Conservation (phyloP, 2,113 vertebrate genomes). For the Gopherus flavomarginatus region DNA sequence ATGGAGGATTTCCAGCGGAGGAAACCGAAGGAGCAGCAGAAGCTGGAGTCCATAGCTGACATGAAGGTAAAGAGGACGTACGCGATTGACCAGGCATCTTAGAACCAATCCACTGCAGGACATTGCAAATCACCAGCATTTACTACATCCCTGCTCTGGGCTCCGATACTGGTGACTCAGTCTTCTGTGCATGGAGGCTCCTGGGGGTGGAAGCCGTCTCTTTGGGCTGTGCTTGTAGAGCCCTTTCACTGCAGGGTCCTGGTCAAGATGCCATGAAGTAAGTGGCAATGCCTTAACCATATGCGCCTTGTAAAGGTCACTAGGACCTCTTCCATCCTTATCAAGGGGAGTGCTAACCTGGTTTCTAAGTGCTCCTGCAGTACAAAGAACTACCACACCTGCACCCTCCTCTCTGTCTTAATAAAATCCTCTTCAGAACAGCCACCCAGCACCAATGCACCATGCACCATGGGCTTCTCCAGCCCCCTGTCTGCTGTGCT, state of each 20-base stretch:
- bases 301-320: too few species aligned
- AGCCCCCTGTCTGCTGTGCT: too few species aligned
- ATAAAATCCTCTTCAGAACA: too few species aligned
- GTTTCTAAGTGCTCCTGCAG: neutral
- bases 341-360: too few species aligned
- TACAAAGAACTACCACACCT: neutral
- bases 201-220: neutral
- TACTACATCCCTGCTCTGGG: fast-evolving
- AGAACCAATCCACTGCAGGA: fast-evolving
- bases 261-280: too few species aligned
- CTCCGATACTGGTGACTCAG: neutral
- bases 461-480: too few species aligned
- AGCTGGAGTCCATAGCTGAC: constrained; percentile 94
- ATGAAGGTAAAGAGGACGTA: constrained; percentile 86
- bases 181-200: fast-evolving
- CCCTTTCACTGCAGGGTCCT: neutral
- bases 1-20: constrained; percentile 99
- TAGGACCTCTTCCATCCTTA: too few species aligned
- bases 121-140: neutral
- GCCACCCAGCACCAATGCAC: too few species aligned
- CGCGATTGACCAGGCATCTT: fast-evolving
- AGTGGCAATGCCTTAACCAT: too few species aligned
- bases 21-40: constrained; percentile 95
- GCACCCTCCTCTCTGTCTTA: neutral
- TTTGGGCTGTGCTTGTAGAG: neutral